Evolutionary conservation across 2,888 invertebrate species (phyloP), one percentile per base, ranked within the genome.

Genomic region (Tetrapedia diversipes): DNA sequence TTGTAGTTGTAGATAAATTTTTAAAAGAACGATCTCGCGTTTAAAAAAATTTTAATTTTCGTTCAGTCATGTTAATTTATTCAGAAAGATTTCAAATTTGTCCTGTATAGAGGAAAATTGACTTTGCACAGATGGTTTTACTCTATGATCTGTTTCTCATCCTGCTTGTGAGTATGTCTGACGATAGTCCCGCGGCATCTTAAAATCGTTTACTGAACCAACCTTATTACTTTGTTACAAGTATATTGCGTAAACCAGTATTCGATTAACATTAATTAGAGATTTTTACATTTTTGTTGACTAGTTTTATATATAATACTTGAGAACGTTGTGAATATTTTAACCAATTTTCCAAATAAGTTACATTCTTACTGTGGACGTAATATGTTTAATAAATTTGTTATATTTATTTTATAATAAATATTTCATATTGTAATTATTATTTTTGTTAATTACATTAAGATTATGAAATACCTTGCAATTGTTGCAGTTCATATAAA

Each of bases 41-140:
- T 27, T 47, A 10, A 53, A 16, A 43, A 29, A 63, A 66, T 77
- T 51, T 24, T 10, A 22, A 16, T 74, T 70, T 68, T 51, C 71
- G 51, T 68, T 69, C 68, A 27, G 22, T 16, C 6, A 14, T 41
- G 22, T 67, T 10, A 16, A 16, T 32, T 56, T 41, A 4, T 66
- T 14, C 8, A 6, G 11, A 39, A 16, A 53, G 7, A 49, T 57
- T 54, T 51, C 39, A 1, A 3, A n/a, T 24, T 24, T 6, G 4
- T 39, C 22, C 24, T 19, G n/a, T 37, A n/a, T 11, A 34, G 27
- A 45, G 43, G 24, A 53, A 53, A 66, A 66, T 63, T n/a, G 61
- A 66, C 37, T 68, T 71, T 22, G 47, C 39, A 59, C 70, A 65
- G 68, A 73, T 76, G 77, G 75, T 59, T 71, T 57, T 63, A 49